Conservation (phyloP, 2,113 vertebrate genomes). For the Pluvialis apricaria region DNA sequence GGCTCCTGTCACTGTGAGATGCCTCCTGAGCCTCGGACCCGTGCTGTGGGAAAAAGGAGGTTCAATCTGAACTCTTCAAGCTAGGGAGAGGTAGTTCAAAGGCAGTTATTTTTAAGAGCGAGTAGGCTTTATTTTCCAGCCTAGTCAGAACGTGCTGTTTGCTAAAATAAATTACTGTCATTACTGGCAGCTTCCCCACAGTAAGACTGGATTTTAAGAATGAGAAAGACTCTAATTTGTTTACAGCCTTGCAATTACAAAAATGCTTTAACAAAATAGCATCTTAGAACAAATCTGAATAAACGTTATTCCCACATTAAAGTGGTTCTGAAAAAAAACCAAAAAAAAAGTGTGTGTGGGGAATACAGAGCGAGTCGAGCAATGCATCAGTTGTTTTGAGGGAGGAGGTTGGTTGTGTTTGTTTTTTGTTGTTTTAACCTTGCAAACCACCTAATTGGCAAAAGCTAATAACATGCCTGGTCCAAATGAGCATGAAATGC, state of each 20-base stretch:
- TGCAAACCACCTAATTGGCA: neutral
- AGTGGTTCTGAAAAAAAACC: neutral
- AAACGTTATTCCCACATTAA: constrained; percentile 38
- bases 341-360: neutral
- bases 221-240: constrained; percentile 50
- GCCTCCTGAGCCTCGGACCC: neutral
- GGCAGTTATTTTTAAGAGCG: constrained; percentile 27
- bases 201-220: constrained; percentile 33
- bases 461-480: neutral
- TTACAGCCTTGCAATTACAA: constrained; percentile 30
- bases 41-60: neutral
- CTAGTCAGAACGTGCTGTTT: neutral
- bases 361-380: neutral
- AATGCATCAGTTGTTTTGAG: neutral
- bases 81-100: constrained; percentile 43
- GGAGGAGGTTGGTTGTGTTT: neutral
- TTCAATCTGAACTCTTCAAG: neutral
- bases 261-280: constrained; percentile 13
- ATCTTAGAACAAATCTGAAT: constrained; percentile 22
- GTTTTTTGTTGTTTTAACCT: constrained; percentile 4
- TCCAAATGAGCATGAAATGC: neutral
- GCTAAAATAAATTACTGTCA: constrained; percentile 41
- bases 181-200: constrained; percentile 21
- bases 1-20: neutral
- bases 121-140: constrained; percentile 34